Conservation (phyloP, 2,888 invertebrate genomes). For the Celastrina argiolus region DNA sequence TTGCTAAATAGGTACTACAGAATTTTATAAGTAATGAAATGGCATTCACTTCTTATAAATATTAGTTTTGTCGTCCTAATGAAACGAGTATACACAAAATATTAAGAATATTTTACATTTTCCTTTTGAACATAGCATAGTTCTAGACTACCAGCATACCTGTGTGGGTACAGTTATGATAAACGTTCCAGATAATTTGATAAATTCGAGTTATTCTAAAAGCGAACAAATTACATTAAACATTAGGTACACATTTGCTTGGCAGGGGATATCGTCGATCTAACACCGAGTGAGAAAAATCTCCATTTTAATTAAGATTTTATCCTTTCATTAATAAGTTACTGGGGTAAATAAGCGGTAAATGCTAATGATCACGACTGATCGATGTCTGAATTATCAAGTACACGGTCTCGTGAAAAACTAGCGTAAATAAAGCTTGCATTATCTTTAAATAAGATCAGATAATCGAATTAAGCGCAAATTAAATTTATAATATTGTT, state of each 20-base stretch:
- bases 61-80: too few relatives aligned
- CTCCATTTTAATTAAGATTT: background rate
- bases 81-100: too few relatives aligned
- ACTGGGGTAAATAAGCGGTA: background rate
- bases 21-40: too few relatives aligned
- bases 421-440: background rate
- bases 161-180: constrained; percentile 9
- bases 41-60: too few relatives aligned
- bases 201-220: background rate
- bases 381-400: background rate
- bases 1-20: too few relatives aligned
- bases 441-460: too few relatives aligned
- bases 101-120: too few relatives aligned
- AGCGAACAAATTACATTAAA: background rate
- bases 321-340: background rate
- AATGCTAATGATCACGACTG: background rate
- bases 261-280: background rate
- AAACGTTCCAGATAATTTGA: constrained; percentile 12
- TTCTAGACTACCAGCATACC: background rate
- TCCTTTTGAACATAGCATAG: background rate
- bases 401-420: background rate
- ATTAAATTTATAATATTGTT: too few relatives aligned
- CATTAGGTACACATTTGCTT: background rate
- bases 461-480: too few relatives aligned
- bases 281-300: background rate